Base-by-base conservation (phyloP, 1,140 invertebrate genomes). In the Sweltsa coloradensis region DNA sequence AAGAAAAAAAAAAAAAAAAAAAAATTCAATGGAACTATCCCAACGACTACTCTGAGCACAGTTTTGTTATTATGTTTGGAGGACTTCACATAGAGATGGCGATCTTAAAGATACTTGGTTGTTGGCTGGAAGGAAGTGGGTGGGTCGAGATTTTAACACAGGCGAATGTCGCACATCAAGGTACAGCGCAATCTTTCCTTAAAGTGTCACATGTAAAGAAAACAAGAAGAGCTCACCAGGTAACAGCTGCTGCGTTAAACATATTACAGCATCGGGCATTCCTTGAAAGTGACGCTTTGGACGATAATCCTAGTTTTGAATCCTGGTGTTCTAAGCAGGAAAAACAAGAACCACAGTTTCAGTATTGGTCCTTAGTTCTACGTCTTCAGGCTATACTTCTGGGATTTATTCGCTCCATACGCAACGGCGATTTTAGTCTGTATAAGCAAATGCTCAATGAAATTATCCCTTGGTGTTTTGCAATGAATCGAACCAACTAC, bases 21-120 rank as follows among this genome's bases (percentile, higher is more conserved):
- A 37, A 51, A 16, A 55, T 59, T 19, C 57, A 58, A 41, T 58
- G 51, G 53, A 42, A 18, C 13, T 48, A 14, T 5, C 46, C 46
- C 22, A 18, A 45, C n/a, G 29, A 16, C 14, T 48, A 49, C 22
- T 23, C 22, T 19, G 41, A 44, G 26, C 27, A 39, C 22, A 49
- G 26, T 21, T 16, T 42, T 29, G 50, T 16, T 16, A 40, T 18
- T 23, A 36, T 44, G 24, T 31, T 9, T 13, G 34, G 19, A 21
- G 50, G 23, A n/a, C 29, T 24, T 31, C 47, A n/a, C 25, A 14
- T 14, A 1, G 31, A 25, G 26, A 41, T 42, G 45, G 41, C 21
- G 18, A 14, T 23, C 21, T 16, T 49, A 29, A 50, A 36, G 29
- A 29, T 39, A 19, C 22, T 37, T 6, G 50, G 19, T 26, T 45